These are phyloP conservation scores for Blennius ocellaris DNA, from an alignment of 2,113 vertebrate species.

Conservation along the genomic window DNA sequence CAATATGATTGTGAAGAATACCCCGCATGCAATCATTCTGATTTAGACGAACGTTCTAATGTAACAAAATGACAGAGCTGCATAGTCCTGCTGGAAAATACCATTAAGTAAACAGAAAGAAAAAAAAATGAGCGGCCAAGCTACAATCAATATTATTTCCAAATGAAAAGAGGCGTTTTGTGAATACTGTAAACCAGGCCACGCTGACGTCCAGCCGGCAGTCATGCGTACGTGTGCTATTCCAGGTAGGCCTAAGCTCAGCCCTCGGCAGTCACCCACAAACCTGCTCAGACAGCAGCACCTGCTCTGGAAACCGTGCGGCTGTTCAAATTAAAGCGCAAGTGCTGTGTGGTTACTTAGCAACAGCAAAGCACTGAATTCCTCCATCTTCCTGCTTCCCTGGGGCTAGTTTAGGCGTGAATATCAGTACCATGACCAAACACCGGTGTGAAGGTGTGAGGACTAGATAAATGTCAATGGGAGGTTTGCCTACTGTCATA, in stretches of 20 bases:
- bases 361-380: conserved; percentile 69
- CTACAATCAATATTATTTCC: no score
- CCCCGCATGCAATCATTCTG: no score
- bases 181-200: conserved; percentile 1
- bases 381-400: conserved; percentile 65
- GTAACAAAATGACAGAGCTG: no score
- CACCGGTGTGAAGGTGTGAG: conserved; percentile 15
- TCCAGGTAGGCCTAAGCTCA: conserved; percentile 1
- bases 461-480: conserved; percentile 1
- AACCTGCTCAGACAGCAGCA: conserved; percentile 30
- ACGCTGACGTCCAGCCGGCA: background rate
- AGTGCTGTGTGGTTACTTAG: conserved; percentile 71
- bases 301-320: conserved; percentile 50
- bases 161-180: background rate
- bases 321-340: conserved; percentile 44
- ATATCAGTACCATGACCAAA: background rate
- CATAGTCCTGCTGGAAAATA: no score
- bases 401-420: conserved; percentile 18
- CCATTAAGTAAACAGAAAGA: no score
- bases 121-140: no score
- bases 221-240: background rate
- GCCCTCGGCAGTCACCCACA: conserved; percentile 17
- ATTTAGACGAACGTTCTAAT: no score
- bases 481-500: conserved; percentile 38
- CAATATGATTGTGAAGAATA: no score